These are phyloP conservation scores for Coranthus polyacanthus DNA, from an alignment of 2,797 vertebrate species.

Conservation along the genomic window DNA sequence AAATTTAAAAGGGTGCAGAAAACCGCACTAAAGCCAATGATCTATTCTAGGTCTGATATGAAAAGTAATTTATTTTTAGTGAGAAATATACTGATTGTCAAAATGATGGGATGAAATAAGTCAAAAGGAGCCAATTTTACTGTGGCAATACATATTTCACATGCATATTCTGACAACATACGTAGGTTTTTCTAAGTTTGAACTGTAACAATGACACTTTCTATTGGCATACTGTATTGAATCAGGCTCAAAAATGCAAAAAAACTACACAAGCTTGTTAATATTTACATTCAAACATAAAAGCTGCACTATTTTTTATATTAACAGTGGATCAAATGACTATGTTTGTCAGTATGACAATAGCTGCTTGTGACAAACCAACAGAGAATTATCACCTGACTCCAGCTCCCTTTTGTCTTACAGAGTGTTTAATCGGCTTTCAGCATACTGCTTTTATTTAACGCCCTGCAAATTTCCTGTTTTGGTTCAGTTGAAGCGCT, in stretches of 20 bases:
- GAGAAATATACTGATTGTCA: conserved; percentile 10
- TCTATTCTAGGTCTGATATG: conserved; percentile 5
- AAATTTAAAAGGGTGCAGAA: not conserved
- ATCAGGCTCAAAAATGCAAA: not conserved
- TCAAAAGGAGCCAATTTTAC: not conserved
- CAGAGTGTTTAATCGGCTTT: not conserved
- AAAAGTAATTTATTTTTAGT: conserved; percentile 20
- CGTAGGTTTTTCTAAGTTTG: not conserved
- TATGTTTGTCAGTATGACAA: too few relatives aligned
- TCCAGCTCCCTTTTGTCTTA: not conserved
- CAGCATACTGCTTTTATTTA: not conserved
- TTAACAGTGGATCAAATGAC: too few relatives aligned
- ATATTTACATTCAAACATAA: too few relatives aligned
- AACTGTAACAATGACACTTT: not conserved
- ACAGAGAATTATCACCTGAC: too few relatives aligned
- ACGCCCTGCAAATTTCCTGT: not conserved
- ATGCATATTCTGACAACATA: not conserved
- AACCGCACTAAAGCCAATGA: conserved; percentile 6
- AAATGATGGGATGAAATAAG: conserved; percentile 1
- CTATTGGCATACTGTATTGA: not conserved
- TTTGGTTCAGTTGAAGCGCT: not conserved
- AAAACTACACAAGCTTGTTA: too few relatives aligned
- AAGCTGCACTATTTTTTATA: too few relatives aligned
- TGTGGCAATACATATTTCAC: not conserved
- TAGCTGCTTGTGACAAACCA: too few relatives aligned